A percentile compares a stretch with the other conserved stretches of the same genome.
These are phyloP conservation scores for Scaptomyza polygonia DNA, from an alignment of 2,888 invertebrate genomes.

Conservation along the genomic window DNA sequence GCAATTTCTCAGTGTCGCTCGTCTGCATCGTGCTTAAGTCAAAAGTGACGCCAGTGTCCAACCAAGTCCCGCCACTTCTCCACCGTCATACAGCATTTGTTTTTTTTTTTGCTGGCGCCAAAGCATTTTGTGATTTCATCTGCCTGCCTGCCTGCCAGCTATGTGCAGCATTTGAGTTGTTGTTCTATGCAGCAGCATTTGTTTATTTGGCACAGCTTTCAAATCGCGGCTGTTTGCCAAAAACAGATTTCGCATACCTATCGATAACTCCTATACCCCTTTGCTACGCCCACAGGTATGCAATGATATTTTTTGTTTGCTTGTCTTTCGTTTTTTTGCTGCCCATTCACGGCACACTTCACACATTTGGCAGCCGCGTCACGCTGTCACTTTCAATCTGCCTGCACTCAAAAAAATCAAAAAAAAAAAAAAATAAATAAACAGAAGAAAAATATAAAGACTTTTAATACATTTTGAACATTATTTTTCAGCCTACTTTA, in stretches of 20 bases:
- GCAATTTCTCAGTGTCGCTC: conserved; percentile 78
- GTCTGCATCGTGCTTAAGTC: conserved; percentile 44
- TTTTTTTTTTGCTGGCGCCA: conserved; percentile 22
- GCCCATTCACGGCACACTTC: conserved; percentile 38
- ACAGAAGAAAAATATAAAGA: no score
- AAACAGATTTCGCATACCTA: conserved; percentile 32
- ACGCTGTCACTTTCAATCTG: conserved; percentile 68
- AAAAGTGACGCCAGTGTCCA: conserved; percentile 32
- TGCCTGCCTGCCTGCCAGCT: conserved; percentile 3
- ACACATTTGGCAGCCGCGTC: conserved; percentile 43
- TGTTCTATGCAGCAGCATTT: conserved; percentile 43
- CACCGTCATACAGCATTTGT: no score
- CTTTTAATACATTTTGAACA: no score
- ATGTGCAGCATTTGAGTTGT: conserved; percentile 20
- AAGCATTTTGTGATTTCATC: conserved; percentile 50
- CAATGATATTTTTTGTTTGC: conserved; percentile 11
- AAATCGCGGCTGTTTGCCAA: conserved; percentile 49
- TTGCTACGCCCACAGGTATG: conserved; percentile 24
- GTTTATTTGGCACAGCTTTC: conserved; percentile 46
- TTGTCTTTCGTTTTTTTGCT: background rate
- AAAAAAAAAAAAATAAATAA: no score
- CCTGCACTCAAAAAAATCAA: background rate
- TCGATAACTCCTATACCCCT: conserved; percentile 21
- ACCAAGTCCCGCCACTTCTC: background rate
- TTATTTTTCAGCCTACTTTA: no score